A percentile compares a stretch with the other conserved stretches of the same genome.
phyloP scores from a whole-genome alignment of 1,140 invertebrate species.

The Centruroides vittatus region DNA sequence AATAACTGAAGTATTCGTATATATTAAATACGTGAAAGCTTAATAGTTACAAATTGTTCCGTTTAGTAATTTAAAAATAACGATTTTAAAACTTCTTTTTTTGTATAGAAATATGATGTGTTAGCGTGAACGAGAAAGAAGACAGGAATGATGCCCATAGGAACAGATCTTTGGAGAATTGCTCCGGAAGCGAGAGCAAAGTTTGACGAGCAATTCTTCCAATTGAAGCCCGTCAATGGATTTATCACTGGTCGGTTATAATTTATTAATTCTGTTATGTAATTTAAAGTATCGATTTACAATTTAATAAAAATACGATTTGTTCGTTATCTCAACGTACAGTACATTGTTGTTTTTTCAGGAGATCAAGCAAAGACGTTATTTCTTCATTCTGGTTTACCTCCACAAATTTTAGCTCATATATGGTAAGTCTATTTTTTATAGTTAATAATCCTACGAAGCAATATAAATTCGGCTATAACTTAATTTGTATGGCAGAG shows the following conservation, averaged over 20 bases:
- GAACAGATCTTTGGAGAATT: constrained; percentile 67
- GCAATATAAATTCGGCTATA: neutral
- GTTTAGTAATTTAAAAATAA: too few relatives aligned
- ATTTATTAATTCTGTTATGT: too few relatives aligned
- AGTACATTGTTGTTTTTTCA: constrained; percentile 37
- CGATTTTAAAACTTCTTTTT: too few relatives aligned
- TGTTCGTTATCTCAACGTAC: neutral
- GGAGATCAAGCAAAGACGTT: constrained; percentile 91
- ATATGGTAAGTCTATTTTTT: constrained; percentile 59
- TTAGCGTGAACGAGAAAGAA: too few relatives aligned
- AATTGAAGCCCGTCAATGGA: constrained; percentile 71
- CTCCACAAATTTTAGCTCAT: constrained; percentile 69
- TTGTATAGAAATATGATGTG: too few relatives aligned
- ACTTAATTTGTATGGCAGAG: too few relatives aligned
- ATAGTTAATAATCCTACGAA: neutral
- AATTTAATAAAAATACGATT: neutral
- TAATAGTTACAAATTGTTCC: too few relatives aligned
- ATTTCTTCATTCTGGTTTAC: constrained; percentile 81
- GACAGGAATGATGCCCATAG: neutral
- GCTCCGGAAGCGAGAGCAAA: constrained; percentile 68
- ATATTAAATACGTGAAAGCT: too few relatives aligned
- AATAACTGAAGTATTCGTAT: too few relatives aligned
- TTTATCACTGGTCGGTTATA: constrained; percentile 28
- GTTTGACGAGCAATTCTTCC: constrained; percentile 83
- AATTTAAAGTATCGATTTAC: neutral